phyloP scores from a whole-genome alignment of 2,113 vertebrate genomes.

The Pongo abelii region DNA sequence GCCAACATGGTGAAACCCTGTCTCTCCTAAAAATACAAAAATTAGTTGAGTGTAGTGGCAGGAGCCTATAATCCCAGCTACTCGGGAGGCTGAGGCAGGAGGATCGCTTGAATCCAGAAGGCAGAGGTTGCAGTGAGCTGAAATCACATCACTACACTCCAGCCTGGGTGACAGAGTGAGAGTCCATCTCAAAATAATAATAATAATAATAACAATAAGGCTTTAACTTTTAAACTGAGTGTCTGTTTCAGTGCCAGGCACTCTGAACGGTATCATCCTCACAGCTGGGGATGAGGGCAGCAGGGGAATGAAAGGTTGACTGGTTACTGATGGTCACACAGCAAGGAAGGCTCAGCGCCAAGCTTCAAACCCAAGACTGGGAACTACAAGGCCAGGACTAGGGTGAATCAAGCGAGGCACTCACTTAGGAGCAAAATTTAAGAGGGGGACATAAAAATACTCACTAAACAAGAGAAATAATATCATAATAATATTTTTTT shows the following conservation, averaged over 20 bases:
- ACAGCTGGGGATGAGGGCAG: neutral
- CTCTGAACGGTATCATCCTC: neutral
- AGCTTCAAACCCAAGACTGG: neutral
- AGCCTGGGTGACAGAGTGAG: too few relatives aligned
- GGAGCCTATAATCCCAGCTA: too few relatives aligned
- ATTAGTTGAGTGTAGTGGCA: too few relatives aligned
- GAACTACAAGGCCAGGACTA: neutral
- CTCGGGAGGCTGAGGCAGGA: too few relatives aligned
- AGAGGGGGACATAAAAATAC: neutral
- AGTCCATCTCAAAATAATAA: too few relatives aligned
- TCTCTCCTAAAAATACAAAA: too few relatives aligned
- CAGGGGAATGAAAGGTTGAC: neutral
- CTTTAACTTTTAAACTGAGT: too few relatives aligned
- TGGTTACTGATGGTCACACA: neutral
- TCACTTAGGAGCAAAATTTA: neutral
- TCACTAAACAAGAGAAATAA: slow-evolving; percentile 3
- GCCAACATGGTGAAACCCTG: too few relatives aligned
- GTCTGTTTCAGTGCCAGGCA: neutral
- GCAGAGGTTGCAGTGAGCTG: too few relatives aligned
- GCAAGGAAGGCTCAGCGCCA: neutral
- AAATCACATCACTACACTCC: too few relatives aligned
- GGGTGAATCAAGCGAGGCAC: neutral
- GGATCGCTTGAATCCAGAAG: too few relatives aligned
- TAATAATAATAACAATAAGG: too few relatives aligned
- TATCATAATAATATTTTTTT: neutral